Evolutionary conservation across 2,113 vertebrate species (phyloP).

Genomic region (Semnopithecus entellus): DNA sequence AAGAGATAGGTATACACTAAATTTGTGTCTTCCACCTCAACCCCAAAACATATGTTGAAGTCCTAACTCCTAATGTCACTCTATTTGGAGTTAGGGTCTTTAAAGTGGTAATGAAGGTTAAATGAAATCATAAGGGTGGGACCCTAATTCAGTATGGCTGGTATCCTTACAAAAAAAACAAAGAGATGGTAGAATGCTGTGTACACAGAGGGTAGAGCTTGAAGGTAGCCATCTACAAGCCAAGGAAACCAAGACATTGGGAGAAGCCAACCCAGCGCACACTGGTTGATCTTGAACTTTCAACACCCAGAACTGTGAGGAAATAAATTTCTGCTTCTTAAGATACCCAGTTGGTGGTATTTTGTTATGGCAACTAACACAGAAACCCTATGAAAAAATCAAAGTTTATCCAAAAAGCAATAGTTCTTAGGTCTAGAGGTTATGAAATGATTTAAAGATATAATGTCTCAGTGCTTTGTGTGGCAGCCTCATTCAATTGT

Average conservation of each 20-base stretch:
- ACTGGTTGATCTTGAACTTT: not conserved
- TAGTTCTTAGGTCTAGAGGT: not conserved
- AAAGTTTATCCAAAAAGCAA: not conserved
- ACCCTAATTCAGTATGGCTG: not conserved
- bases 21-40: not conserved
- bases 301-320: not conserved
- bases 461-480: not conserved
- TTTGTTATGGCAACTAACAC: not conserved
- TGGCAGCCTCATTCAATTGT: not conserved
- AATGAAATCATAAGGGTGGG: not conserved
- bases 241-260: not conserved
- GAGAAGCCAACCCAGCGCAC: not conserved
- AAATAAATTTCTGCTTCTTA: not conserved
- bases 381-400: not conserved
- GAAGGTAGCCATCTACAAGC: not conserved
- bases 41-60: not conserved
- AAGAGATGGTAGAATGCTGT: not conserved
- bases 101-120: not conserved
- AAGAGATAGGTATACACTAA: not conserved
- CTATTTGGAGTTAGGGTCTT: not conserved
- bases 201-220: not conserved
- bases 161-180: not conserved
- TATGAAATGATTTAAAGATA: not conserved
- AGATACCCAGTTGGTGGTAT: not conserved
- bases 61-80: not conserved